Percentiles rank a stretch among this genome's conserved stretches.
phyloP scores from a whole-genome alignment of 2,888 invertebrate species.

The Volucella bombylans region DNA sequence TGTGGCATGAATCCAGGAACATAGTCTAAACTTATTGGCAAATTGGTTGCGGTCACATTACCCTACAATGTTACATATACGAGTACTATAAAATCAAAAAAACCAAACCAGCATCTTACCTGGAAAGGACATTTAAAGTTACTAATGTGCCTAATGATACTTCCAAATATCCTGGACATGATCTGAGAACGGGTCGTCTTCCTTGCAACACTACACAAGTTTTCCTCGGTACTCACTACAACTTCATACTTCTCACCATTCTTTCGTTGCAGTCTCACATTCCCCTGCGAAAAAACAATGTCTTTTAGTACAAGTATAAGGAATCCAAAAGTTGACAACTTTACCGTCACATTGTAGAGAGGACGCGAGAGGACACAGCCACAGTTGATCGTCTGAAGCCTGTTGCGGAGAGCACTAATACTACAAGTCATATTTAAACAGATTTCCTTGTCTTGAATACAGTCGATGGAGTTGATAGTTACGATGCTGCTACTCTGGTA shows the following conservation, averaged over 20 bases:
- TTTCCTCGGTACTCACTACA: constrained; percentile 21
- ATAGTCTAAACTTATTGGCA: constrained; percentile 44
- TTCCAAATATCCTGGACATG: constrained; percentile 28
- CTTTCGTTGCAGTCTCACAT: constrained; percentile 25
- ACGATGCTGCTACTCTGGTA: constrained; percentile 34
- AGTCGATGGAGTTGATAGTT: constrained; percentile 39
- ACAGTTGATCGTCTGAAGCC: constrained; percentile 38
- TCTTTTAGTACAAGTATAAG: background rate
- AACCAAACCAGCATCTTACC: background rate
- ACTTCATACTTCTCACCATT: constrained; percentile 15
- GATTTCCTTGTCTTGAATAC: constrained; percentile 25
- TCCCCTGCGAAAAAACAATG: constrained; percentile 17
- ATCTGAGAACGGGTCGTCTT: constrained; percentile 9
- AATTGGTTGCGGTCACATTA: constrained; percentile 36
- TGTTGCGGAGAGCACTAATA: constrained; percentile 29
- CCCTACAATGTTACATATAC: constrained; percentile 27
- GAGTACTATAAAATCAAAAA: background rate
- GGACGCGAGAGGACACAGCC: constrained; percentile 48
- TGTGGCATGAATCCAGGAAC: constrained; percentile 42
- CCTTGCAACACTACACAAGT: constrained; percentile 6
- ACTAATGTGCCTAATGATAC: constrained; percentile 7
- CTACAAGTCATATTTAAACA: constrained; percentile 41
- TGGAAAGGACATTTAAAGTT: constrained; percentile 47
- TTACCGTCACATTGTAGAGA: constrained; percentile 35
- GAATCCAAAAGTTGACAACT: background rate